Base-by-base conservation (phyloP, 2,888 invertebrate genomes). In the Morpho achilles region DNA sequence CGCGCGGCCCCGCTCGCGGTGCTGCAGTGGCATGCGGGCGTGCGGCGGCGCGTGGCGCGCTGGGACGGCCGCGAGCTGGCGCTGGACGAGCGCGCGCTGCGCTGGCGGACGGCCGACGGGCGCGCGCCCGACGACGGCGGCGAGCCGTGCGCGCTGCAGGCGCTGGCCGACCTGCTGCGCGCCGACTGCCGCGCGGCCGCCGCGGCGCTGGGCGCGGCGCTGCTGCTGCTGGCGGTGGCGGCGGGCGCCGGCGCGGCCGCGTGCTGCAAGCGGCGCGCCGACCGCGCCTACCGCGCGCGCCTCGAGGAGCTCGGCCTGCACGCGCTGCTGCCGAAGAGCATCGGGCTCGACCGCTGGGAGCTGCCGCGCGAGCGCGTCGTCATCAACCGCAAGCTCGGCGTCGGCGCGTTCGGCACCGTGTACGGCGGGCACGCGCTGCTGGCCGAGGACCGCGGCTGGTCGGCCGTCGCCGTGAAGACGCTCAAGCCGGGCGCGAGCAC, bases 371-470 rank as follows among this genome's bases (percentile, higher is more conserved):
- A 96, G 70, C 92, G 94, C 56, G 95, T 98, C 40, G 96, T 97
- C 22, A 94, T 97, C 65, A 97, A 96, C 85, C 91, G 97, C 22
- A 95, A 95, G 76, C 86, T 97, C 23, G 98, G 96, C 7, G 96
- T 97, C 79, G 98, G 98, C 10, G 97, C 97, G 0, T 98, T 98
- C 79, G 98, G 98, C 7, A 96, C 95, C 0, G 98, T 98, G 1
- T 98, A 96, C 80, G 96, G 96, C 43, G 98, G 98, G 0, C 97
- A 98, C 82, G 95, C 96, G 2, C 92, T 94, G 67, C 92, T 96
- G 56, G 75, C 75, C 23, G 85, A 80, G 51, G 81, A 74, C 39
- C 79, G 82, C 54, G 95, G 94, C 49, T 97, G 97, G 97, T 92
- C 94, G 7, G 95, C 96, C 0, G 96, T 97, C 8, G 97, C 97